These are phyloP conservation scores for Temnothorax nylanderi DNA, from an alignment of 1,140 invertebrate species.

Conservation along the genomic window DNA sequence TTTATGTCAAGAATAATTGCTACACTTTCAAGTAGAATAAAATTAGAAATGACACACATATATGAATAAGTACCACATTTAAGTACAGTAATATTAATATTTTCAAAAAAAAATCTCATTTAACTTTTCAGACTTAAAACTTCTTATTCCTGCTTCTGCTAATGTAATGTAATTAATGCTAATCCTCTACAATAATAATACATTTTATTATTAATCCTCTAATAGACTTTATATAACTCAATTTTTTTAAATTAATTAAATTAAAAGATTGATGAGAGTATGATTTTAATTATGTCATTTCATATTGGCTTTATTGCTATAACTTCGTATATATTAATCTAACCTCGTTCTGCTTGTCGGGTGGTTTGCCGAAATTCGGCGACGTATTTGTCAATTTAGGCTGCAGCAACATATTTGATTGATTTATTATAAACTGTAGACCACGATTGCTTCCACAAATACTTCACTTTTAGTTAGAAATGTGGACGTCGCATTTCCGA, in stretches of 20 bases:
- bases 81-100: too few relatives aligned
- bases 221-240: too few relatives aligned
- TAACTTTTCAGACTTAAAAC: background rate
- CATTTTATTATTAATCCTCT: background rate
- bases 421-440: slow-evolving; percentile 8
- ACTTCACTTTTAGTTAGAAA: background rate
- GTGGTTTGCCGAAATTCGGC: slow-evolving; percentile 84
- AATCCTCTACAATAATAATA: background rate
- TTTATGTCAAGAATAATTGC: too few relatives aligned
- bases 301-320: slow-evolving; percentile 62
- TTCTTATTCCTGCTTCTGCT: background rate
- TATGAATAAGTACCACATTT: too few relatives aligned
- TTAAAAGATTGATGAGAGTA: too few relatives aligned
- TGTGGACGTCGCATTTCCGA: background rate
- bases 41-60: too few relatives aligned
- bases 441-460: background rate
- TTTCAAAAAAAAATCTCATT: background rate
- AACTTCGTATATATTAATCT: slow-evolving; percentile 79
- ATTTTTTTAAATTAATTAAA: too few relatives aligned
- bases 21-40: too few relatives aligned
- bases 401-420: slow-evolving; percentile 75
- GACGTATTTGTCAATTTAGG: slow-evolving; percentile 86
- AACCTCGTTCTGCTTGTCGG: slow-evolving; percentile 85
- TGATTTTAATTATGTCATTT: slow-evolving; percentile 14
- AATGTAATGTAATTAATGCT: background rate